Evolutionary conservation across 2,888 invertebrate species (phyloP), one percentile per base, ranked within the genome.

Genomic region (Aspidiotus rigidus): DNA sequence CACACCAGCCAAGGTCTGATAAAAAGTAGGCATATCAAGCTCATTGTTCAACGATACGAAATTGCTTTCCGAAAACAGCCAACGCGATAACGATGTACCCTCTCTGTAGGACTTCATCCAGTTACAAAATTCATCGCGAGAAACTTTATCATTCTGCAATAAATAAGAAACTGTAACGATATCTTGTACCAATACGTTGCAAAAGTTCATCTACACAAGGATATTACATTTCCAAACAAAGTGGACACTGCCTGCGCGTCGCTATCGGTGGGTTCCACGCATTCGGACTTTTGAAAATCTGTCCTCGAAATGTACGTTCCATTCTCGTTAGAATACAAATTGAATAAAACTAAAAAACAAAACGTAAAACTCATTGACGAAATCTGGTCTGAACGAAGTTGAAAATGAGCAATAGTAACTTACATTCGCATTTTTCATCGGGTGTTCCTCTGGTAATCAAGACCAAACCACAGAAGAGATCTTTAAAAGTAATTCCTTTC

Each of bases 1-100:
- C 44, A 95, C 94, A 44, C 94, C 95, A 55, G 94, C 92, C 71
- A 95, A 81, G 66, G 93, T 93, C 77, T 95, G 94, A 78, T 94
- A 95, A 77, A 95, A 94, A 0, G 93, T 93, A 0, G 88, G 88
- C 1, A 91, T 91, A 77, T 93, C 92, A 76, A 88, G 79, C 76
- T 93, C 91, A 72, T 89, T 88, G 59, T 87, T 86, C 7, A 90
- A 81, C 64, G 86, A 86, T 57, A 89, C 86, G 28, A 77, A 76
- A 74, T 84, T 83, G 5, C 83, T 82, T 74, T 89, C 87, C 2
- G 85, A 83, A 17, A 93, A 78, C 72, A 93, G 79, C 93, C 94
- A 94, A 75, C 86, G 85, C 1, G 89, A 89, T 13, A 91, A 78
- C 16, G 89, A 85, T 0, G 91, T 91, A 0, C 89, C 88, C 76